These are phyloP conservation scores for Reinhardtius hippoglossoides DNA, from an alignment of 2,113 vertebrate species.

Conservation along the genomic window DNA sequence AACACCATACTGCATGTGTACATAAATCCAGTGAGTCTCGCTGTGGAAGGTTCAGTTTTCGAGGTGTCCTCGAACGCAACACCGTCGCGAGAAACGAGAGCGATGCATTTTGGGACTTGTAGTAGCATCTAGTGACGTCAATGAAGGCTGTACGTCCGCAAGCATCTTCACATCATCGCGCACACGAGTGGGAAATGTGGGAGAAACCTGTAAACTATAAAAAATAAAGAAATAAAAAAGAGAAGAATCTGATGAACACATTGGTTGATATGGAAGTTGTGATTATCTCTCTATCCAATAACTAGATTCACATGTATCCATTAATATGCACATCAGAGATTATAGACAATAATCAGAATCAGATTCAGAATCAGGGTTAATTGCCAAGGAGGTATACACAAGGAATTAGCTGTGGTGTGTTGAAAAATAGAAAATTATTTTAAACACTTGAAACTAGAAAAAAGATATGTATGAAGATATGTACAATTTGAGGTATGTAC, in stretches of 20 bases:
- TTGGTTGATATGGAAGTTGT: background rate
- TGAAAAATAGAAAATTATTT: no score
- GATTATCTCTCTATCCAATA: no score
- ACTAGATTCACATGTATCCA: background rate
- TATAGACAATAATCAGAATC: background rate
- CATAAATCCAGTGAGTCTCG: no score
- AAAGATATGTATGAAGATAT: no score
- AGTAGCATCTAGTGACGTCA: constrained; percentile 58
- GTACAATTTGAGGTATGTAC: no score
- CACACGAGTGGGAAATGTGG: background rate
- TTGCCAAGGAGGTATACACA: no score
- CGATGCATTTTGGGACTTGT: constrained; percentile 77
- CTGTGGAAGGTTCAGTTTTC: fast-evolving
- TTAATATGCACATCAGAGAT: background rate
- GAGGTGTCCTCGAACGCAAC: constrained; percentile 58
- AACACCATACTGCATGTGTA: background rate
- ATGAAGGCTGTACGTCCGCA: background rate
- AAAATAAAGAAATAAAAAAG: background rate
- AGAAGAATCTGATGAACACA: background rate
- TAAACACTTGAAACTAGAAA: no score
- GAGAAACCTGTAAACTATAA: no score
- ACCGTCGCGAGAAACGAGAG: constrained; percentile 19
- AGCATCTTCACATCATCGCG: background rate
- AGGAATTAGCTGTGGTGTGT: no score
- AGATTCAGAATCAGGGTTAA: no score